phyloP scores from a whole-genome alignment of 92 coral and sea anemone species.

The Anthopleura xanthogrammica region DNA sequence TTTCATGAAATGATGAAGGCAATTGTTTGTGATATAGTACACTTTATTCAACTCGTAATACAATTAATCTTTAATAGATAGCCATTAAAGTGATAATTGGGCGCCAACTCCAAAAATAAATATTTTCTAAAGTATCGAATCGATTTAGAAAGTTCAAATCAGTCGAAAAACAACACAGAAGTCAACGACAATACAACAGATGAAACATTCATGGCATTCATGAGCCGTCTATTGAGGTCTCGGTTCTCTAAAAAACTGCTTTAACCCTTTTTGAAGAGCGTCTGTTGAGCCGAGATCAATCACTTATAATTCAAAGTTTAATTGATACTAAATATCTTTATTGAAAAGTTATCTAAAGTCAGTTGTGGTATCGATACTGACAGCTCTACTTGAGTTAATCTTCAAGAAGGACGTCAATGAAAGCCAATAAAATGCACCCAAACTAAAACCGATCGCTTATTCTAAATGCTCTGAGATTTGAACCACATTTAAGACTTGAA shows the following conservation, averaged over 20 bases:
- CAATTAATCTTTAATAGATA: slow-evolving; percentile 1
- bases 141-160: background rate
- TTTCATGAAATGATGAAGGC: background rate
- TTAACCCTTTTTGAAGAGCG: background rate
- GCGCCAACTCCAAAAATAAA: background rate
- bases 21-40: background rate
- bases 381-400: background rate
- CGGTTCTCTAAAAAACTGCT: background rate
- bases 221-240: background rate
- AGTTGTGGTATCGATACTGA: background rate
- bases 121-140: background rate
- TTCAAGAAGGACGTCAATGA: background rate
- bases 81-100: slow-evolving; percentile 4
- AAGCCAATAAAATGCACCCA: background rate
- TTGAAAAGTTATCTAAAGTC: slow-evolving; percentile 4
- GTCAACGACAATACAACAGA: background rate
- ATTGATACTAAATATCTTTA: background rate
- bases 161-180: background rate
- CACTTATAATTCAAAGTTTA: background rate
- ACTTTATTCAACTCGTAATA: background rate
- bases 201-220: background rate
- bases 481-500: background rate
- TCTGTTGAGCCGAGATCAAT: background rate
- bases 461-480: background rate
- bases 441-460: background rate